These are phyloP conservation scores for Drosophila navojoa DNA, from an alignment of 1,140 invertebrate genomes.

Conservation along the genomic window DNA sequence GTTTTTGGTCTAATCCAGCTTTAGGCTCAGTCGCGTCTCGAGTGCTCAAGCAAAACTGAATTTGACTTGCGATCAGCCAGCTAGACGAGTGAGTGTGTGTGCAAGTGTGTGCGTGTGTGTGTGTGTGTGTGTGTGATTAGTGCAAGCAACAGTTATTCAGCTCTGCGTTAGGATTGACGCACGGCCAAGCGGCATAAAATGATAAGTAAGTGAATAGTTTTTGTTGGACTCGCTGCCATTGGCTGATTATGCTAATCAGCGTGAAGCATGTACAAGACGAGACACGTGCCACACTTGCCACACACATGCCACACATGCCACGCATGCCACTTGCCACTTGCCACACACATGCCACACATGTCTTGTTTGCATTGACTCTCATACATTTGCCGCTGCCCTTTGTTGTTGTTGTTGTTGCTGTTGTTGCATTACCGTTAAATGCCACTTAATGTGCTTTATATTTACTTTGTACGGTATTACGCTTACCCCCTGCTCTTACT, in stretches of 20 bases:
- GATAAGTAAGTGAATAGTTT: slow-evolving; percentile 69
- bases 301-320: not conserved
- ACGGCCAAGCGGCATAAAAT: slow-evolving; percentile 78
- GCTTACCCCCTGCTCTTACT: not conserved
- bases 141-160: slow-evolving; percentile 16
- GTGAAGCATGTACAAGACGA: slow-evolving; percentile 38
- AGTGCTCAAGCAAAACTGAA: not conserved
- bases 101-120: too few species aligned
- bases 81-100: not conserved
- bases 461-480: slow-evolving; percentile 55
- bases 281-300: slow-evolving; percentile 10
- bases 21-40: not conserved
- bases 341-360: not conserved
- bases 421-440: slow-evolving; percentile 65
- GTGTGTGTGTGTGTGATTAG: not conserved
- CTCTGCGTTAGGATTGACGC: slow-evolving; percentile 63
- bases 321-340: slow-evolving; percentile 2
- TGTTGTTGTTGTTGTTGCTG: slow-evolving; percentile 20
- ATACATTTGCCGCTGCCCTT: not conserved
- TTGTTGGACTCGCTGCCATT: not conserved
- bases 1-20: not conserved
- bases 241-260: slow-evolving; percentile 59
- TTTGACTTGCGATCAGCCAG: not conserved
- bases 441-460: slow-evolving; percentile 80
- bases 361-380: not conserved